Evolutionary conservation across 2,888 invertebrate genomes (phyloP), one percentile per base, ranked within the genome.

Genomic region (Melinopterus prodromus): DNA sequence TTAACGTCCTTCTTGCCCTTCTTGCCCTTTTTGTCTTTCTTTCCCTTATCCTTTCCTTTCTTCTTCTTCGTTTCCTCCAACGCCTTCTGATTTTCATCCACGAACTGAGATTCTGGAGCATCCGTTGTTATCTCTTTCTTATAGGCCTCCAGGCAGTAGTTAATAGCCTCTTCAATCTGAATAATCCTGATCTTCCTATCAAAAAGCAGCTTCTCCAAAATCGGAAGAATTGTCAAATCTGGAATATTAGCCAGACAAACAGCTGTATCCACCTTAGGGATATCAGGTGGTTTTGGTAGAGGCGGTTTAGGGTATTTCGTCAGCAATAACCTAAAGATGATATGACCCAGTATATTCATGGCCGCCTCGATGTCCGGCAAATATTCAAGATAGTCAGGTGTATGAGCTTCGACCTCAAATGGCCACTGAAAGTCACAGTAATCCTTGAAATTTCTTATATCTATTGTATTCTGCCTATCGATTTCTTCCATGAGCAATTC

Each of bases 101-200:
- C 86, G 80, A 78, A 69, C 89, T 77, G 90, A 89, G 84, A 90
- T 89, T 86, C 88, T 89, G 15, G 88, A n/a, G 84, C 84, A 79
- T 89, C 88, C 76, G 88, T 89, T 80, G 89, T 83, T 89, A 91
- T 90, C 88, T 93, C 93, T 7, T 84, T 83, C 86, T 92, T 91
- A 84, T 90, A 93, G 70, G 86, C 88, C 78, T 90, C 88, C 6
- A 94, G 85, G 84, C 93, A 93, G 86, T 90, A 91, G 85, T 93
- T 92, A 14, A 93, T 90, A n/a, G 91, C 92, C 38, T 88, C 86
- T 78, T 85, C 84, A 38, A 89, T 84, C 83, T 88, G 85, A 3
- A 90, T 84, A 0, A 88, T 85, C 77, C 85, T 83, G 70, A 88
- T 83, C 69, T 86, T 82, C 71, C 82, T 84, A 14, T 86, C 82